phyloP scores from a whole-genome alignment of 2,797 vertebrate species.

The Leptatherina wallacei region DNA sequence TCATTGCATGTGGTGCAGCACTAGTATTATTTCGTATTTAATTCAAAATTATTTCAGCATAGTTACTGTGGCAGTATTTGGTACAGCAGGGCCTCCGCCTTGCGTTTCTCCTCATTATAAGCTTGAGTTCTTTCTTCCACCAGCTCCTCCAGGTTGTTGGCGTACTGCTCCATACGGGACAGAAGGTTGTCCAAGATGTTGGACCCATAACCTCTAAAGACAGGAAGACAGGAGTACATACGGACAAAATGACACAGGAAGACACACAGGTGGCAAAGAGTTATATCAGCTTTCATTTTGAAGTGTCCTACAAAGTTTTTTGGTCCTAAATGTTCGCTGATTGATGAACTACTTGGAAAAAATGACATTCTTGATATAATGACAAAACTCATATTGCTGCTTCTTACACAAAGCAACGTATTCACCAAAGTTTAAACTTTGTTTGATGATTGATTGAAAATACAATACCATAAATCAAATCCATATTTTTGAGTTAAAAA shows the following conservation, averaged over 20 bases:
- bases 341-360: background rate
- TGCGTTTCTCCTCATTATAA: conserved; percentile 94
- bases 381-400: background rate
- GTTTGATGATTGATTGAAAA: background rate
- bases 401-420: background rate
- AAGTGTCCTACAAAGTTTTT: background rate
- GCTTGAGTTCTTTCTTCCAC: conserved; percentile 94
- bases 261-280: background rate
- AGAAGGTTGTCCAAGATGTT: conserved; percentile 95
- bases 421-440: background rate
- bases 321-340: background rate
- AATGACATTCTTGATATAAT: background rate
- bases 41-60: background rate
- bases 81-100: conserved; percentile 92
- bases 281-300: background rate
- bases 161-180: conserved; percentile 94
- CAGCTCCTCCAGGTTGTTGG: conserved; percentile 94
- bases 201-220: conserved; percentile 69
- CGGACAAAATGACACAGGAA: background rate
- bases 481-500: background rate
- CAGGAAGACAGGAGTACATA: background rate
- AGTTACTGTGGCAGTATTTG: conserved; percentile 88
- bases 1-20: background rate
- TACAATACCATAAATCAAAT: background rate
- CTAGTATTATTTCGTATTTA: conserved; percentile 57